phyloP scores from a whole-genome alignment of 2,888 invertebrate genomes.

The Drosophila demipolita region DNA sequence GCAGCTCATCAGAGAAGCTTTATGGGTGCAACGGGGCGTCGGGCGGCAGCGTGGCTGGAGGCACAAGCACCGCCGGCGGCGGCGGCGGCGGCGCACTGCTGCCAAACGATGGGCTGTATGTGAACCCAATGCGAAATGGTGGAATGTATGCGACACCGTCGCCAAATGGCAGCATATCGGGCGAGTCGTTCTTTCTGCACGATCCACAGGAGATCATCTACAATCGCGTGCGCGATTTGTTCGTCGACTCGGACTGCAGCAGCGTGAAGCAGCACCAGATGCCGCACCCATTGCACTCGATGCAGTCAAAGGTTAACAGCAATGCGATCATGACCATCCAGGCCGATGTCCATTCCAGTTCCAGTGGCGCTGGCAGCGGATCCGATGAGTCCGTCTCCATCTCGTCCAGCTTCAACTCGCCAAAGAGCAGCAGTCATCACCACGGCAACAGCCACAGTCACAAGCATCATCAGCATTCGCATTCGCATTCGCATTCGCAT shows the following conservation, averaged over 20 bases:
- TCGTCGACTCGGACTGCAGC: conserved; percentile 87
- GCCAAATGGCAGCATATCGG: conserved; percentile 87
- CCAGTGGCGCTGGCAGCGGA: conserved; percentile 87
- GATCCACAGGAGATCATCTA: conserved; percentile 92
- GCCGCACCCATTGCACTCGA: conserved; percentile 57
- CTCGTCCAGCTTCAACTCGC: conserved; percentile 85
- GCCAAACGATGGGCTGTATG: conserved; percentile 90
- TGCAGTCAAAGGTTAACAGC: conserved; percentile 65
- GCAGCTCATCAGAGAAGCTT: conserved; percentile 83
- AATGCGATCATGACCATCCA: conserved; percentile 89
- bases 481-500: conserved; percentile 43
- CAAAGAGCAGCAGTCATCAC: conserved; percentile 80
- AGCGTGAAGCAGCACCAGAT: conserved; percentile 74
- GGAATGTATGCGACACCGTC: conserved; percentile 86
- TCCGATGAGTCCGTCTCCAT: conserved; percentile 88
- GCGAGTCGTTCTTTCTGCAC: conserved; percentile 94
- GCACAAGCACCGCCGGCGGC: conserved; percentile 11
- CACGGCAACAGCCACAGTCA: conserved; percentile 56
- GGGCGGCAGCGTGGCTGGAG: conserved; percentile 18
- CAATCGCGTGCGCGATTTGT: conserved; percentile 93
- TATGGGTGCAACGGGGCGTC: conserved; percentile 69
- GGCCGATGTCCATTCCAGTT: conserved; percentile 94
- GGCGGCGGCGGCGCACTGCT: conserved; percentile 47
- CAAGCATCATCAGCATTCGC: conserved; percentile 33
- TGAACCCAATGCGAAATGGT: conserved; percentile 90